These are phyloP conservation scores for Crambe crambe DNA, from an alignment of 37 sponge, comb jelly and placozoan genomes.

Conservation along the genomic window DNA sequence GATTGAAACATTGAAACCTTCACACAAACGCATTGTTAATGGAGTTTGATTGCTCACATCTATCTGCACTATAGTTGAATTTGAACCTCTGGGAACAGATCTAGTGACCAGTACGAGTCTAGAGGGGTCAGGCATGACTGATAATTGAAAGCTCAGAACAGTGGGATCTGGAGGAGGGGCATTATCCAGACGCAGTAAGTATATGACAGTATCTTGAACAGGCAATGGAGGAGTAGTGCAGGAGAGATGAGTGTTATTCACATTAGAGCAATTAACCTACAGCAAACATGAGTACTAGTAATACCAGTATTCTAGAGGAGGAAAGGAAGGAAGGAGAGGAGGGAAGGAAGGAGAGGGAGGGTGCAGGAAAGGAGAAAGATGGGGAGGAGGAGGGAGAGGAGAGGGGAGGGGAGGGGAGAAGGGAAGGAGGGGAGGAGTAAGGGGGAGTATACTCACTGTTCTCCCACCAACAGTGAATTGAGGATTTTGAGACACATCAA, in stretches of 20 bases:
- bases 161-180: constrained; percentile 4
- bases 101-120: too few species aligned
- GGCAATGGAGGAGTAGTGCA: neutral
- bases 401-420: neutral
- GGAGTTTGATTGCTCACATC: too few species aligned
- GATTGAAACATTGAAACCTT: too few species aligned
- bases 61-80: too few species aligned
- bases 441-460: neutral
- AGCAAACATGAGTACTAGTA: too few species aligned
- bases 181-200: constrained; percentile 18
- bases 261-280: too few species aligned
- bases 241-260: neutral
- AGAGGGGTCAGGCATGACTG: too few species aligned
- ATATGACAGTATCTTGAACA: neutral
- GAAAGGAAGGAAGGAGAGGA: neutral
- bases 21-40: too few species aligned
- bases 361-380: constrained; percentile 14
- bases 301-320: too few species aligned
- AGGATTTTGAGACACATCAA: constrained; percentile 49
- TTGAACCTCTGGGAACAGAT: too few species aligned
- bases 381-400: constrained; percentile 7
- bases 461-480: constrained; percentile 7
- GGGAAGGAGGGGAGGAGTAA: neutral
- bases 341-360: constrained; percentile 11
- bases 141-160: neutral